Percentiles rank a stretch among this genome's conserved stretches.
Evolutionary conservation across 1,140 invertebrate species (phyloP).

Genomic region (Drosophila orosa): DNA sequence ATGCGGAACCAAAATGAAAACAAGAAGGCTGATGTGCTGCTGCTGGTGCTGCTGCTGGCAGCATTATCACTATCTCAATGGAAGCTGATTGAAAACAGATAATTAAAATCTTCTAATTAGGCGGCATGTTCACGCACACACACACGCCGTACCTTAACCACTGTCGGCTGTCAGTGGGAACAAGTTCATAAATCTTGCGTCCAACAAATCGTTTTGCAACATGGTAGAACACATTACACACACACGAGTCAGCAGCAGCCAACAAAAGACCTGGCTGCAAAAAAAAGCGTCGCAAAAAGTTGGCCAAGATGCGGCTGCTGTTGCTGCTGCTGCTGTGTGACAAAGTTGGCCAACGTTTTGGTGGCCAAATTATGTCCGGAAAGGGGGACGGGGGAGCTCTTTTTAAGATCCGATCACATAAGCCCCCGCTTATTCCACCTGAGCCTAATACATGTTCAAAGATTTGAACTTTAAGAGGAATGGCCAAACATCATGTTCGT

Average conservation of each 20-base stretch:
- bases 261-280: slow-evolving; percentile 17
- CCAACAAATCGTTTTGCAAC: slow-evolving; percentile 83
- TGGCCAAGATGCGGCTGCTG: slow-evolving; percentile 42
- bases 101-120: slow-evolving; percentile 82
- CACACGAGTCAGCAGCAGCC: slow-evolving; percentile 43
- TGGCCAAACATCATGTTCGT: background rate
- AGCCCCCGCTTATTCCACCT: background rate
- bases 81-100: slow-evolving; percentile 82
- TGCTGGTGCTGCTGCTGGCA: slow-evolving; percentile 24
- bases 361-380: slow-evolving; percentile 12
- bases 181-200: slow-evolving; percentile 83
- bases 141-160: slow-evolving; percentile 71
- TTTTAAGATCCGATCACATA: background rate
- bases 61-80: slow-evolving; percentile 76
- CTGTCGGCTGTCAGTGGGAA: slow-evolving; percentile 81
- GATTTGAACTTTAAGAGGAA: background rate
- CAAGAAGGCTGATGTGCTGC: slow-evolving; percentile 28
- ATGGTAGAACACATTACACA: slow-evolving; percentile 79
- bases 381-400: background rate
- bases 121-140: slow-evolving; percentile 80
- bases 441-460: background rate
- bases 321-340: slow-evolving; percentile 41
- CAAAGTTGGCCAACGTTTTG: slow-evolving; percentile 11
- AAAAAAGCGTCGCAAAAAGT: slow-evolving; percentile 27
- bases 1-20: slow-evolving; percentile 31